These are phyloP conservation scores for Sclerurus mexicanus DNA, from an alignment of 2,113 vertebrate genomes.

Conservation along the genomic window DNA sequence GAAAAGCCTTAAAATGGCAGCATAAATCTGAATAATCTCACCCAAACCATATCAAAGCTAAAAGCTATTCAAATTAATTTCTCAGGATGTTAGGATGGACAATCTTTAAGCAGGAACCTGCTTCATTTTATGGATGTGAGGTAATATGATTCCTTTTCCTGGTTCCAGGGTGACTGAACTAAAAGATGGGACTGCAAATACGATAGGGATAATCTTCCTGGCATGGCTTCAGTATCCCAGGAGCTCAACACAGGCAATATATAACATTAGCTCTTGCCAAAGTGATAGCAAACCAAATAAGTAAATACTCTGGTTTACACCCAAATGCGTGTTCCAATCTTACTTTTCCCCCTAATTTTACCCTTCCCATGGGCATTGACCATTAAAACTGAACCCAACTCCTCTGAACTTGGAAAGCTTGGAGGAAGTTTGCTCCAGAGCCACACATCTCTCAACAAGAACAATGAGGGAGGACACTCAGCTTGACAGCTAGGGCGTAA, in stretches of 20 bases:
- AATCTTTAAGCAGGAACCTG: background rate
- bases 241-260: background rate
- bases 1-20: background rate
- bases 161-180: background rate
- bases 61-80: background rate
- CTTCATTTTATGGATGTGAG: background rate
- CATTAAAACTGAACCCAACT: background rate
- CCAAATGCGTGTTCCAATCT: background rate
- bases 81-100: background rate
- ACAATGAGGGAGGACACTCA: conserved; percentile 45
- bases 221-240: background rate
- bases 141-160: background rate
- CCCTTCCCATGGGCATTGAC: background rate
- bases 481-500: conserved; percentile 32
- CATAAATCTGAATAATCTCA: background rate
- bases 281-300: background rate
- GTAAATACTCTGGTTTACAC: background rate
- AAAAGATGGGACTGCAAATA: background rate
- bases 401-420: background rate
- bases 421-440: background rate
- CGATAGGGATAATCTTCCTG: background rate
- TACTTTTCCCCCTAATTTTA: background rate
- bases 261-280: background rate
- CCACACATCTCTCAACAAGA: background rate
- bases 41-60: background rate